Base-by-base conservation (phyloP, 1,140 invertebrate genomes). In the Chymomyza costata region DNA sequence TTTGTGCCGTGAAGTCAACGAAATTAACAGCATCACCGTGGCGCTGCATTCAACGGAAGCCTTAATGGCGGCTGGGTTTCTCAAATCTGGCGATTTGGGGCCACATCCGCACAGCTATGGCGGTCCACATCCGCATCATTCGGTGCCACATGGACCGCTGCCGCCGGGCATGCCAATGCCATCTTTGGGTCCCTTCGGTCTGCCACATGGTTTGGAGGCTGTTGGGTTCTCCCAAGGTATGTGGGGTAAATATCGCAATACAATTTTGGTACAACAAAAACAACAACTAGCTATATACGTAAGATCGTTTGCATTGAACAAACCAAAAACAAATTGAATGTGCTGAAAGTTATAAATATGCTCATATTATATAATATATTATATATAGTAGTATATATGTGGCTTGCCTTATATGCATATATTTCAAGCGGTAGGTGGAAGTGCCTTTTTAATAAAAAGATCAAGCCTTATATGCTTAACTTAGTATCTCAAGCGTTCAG, bases 221-320 rank as follows among this genome's bases (percentile, higher is more conserved):
- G 86, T 87, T 58, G 83, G 86, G 51, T 87, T 87, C 59, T 85
- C 86, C 68, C 87, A 87, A 87, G 87, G 87, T 87, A 87, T 86
- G 84, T 87, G 84, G 84, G 84, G 84, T 86, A 86, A 85, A 83
- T 86, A 86, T 86, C 82, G 65, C 46, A 66, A 43, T 41, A 55
- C 70, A 81, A 84, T 84, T 84, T 84, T 84, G 65, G 82, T 84
- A 78, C 15, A 38, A 47, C 2, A 37, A 34, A 60, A 15, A 18
- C 21, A 53, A 34, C 25, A 54, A n/a, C n/a, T 35, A 45, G 25
- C 34, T 8, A 25, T 5, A 25, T 8, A 25, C 21, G 21, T 25
- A 25, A 25, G 21, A 25, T 25, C 21, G 21, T 25, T 25, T 25
- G 3, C 3, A 25, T 5, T 34, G 19, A 18, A 21, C 14, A 16